Percentiles rank a stretch among this genome's conserved stretches.
phyloP scores from a whole-genome alignment of 2,888 invertebrate genomes.

The Biston betularia region DNA sequence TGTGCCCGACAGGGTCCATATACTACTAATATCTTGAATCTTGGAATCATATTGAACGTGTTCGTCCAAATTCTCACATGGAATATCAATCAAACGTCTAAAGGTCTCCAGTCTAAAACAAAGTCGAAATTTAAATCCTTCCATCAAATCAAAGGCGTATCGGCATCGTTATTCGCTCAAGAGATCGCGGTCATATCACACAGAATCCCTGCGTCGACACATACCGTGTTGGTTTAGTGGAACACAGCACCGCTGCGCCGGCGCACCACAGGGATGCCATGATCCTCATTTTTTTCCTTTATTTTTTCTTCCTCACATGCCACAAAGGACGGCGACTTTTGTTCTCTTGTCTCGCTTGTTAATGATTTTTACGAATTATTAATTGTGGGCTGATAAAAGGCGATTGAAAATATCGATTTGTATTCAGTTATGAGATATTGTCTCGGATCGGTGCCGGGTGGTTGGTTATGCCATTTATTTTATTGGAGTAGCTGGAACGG shows the following conservation, averaged over 20 bases:
- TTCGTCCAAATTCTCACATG: not conserved
- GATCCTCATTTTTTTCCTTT: constrained; percentile 58
- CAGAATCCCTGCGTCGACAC: constrained; percentile 68
- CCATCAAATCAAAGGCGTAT: constrained; percentile 25
- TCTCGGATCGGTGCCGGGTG: constrained; percentile 28
- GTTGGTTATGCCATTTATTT: constrained; percentile 29
- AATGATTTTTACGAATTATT: constrained; percentile 86
- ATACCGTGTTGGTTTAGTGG: constrained; percentile 78
- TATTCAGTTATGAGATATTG: constrained; percentile 46
- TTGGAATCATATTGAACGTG: too few relatives aligned
- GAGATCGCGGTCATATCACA: constrained; percentile 55
- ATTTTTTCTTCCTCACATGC: constrained; percentile 66
- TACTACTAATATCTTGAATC: too few relatives aligned
- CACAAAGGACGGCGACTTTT: constrained; percentile 84
- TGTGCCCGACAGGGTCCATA: too few relatives aligned
- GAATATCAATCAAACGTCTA: constrained; percentile 6
- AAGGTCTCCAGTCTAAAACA: not conserved
- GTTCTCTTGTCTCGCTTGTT: constrained; percentile 82
- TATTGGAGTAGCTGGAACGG: constrained; percentile 4
- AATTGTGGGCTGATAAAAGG: constrained; percentile 79
- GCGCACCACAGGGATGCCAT: constrained; percentile 71
- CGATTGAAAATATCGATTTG: constrained; percentile 77
- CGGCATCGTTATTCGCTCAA: constrained; percentile 32
- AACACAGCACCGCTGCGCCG: constrained; percentile 46
- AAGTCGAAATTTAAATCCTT: constrained; percentile 6